phyloP scores from a whole-genome alignment of 2,888 invertebrate species.

The Andricus quercusramuli region DNA sequence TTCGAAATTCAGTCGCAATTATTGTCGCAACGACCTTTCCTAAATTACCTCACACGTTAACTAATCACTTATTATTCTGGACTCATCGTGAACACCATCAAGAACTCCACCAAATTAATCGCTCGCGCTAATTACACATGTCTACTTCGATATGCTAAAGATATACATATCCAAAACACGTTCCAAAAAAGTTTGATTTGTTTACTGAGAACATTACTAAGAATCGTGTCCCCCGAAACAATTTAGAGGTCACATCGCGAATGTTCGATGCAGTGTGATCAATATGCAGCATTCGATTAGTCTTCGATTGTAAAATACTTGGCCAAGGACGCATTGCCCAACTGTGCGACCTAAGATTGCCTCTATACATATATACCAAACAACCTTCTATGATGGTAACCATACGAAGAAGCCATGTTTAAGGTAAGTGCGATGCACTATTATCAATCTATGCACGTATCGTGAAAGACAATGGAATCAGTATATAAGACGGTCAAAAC shows the following conservation, averaged over 20 bases:
- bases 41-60: slow-evolving; percentile 10
- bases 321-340: slow-evolving; percentile 72
- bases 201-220: not conserved
- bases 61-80: slow-evolving; percentile 21
- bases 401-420: slow-evolving; percentile 23
- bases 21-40: slow-evolving; percentile 1
- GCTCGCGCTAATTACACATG: not conserved
- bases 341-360: slow-evolving; percentile 50
- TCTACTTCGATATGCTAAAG: not conserved
- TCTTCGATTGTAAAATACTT: slow-evolving; percentile 60
- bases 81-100: not conserved
- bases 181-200: not conserved
- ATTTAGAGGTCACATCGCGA: slow-evolving; percentile 6
- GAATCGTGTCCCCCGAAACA: not conserved
- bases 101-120: slow-evolving; percentile 8
- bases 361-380: not conserved
- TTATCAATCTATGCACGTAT: slow-evolving; percentile 50
- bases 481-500: slow-evolving; percentile 66
- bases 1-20: not conserved
- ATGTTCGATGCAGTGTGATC: slow-evolving; percentile 11
- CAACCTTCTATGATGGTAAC: slow-evolving; percentile 21
- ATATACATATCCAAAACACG: not conserved
- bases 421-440: slow-evolving; percentile 40
- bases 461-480: slow-evolving; percentile 53
- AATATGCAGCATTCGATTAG: slow-evolving; percentile 32